A percentile compares a stretch with the other conserved stretches of the same genome.
Evolutionary conservation across 2,888 invertebrate genomes (phyloP).

Genomic region (Pristionchus arcanus): DNA sequence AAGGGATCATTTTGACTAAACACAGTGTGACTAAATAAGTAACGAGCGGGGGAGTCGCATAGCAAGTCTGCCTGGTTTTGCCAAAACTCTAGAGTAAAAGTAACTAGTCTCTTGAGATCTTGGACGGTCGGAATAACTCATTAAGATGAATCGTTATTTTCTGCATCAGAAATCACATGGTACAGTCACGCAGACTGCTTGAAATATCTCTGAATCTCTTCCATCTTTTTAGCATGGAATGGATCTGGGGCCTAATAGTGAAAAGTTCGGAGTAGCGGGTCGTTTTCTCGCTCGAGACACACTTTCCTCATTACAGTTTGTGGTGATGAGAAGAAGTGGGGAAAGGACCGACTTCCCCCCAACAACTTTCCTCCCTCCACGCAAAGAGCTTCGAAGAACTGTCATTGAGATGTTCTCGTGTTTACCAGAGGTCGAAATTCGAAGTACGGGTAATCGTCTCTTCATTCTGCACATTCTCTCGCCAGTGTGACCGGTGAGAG

Average conservation of each 20-base stretch:
- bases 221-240: neutral
- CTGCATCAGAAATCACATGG: neutral
- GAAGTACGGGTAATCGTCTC: no score
- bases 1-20: no score
- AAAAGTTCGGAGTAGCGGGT: neutral
- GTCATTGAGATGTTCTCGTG: neutral
- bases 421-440: neutral
- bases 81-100: no score
- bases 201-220: neutral
- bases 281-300: neutral
- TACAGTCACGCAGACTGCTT: neutral
- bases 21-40: neutral
- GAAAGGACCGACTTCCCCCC: neutral
- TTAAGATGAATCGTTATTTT: neutral
- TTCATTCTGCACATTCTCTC: no score
- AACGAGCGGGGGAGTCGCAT: neutral
- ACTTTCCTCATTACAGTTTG: slow-evolving; percentile 16
- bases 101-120: neutral
- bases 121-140: neutral
- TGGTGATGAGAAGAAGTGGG: neutral
- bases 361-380: neutral
- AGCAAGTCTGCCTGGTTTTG: neutral
- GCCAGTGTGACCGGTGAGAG: no score
- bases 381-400: neutral
- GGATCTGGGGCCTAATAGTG: neutral